A percentile compares a stretch with the other conserved stretches of the same genome.
Conservation (phyloP, 2,797 vertebrate genomes). For the Cynopterus sphinx region DNA sequence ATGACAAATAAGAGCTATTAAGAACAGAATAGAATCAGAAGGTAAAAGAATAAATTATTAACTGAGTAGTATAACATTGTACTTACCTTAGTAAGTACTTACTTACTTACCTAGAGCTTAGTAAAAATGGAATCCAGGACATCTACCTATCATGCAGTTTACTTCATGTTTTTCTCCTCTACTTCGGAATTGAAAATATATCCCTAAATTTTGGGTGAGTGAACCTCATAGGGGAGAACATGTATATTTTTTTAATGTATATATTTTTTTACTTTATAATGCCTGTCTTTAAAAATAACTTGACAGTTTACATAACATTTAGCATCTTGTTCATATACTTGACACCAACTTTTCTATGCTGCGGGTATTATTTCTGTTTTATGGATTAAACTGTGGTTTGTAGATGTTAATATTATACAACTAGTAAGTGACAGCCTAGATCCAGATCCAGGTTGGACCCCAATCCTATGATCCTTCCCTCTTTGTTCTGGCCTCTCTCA, state of each 20-base stretch:
- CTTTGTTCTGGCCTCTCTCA: background rate
- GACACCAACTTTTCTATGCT: background rate
- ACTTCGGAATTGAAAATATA: background rate
- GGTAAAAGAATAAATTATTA: slow-evolving; percentile 14
- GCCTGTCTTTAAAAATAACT: background rate
- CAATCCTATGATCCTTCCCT: background rate
- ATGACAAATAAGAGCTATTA: background rate
- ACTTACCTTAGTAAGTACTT: no score
- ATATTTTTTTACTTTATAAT: background rate
- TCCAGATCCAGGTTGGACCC: background rate
- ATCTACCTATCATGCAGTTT: background rate
- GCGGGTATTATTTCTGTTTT: background rate
- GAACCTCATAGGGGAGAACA: background rate
- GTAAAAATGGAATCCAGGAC: background rate
- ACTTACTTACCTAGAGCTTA: background rate
- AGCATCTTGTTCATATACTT: background rate
- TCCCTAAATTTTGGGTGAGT: background rate
- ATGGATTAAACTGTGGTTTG: background rate
- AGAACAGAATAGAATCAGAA: slow-evolving; percentile 1
- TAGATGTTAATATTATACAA: background rate
- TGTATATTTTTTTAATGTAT: background rate
- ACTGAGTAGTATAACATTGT: background rate
- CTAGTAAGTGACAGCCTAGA: background rate
- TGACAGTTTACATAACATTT: background rate
- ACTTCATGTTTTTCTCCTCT: background rate